A percentile compares a stretch with the other conserved stretches of the same genome.
phyloP scores from a whole-genome alignment of 2,797 vertebrate genomes.

The Peromyscus melanophrys region DNA sequence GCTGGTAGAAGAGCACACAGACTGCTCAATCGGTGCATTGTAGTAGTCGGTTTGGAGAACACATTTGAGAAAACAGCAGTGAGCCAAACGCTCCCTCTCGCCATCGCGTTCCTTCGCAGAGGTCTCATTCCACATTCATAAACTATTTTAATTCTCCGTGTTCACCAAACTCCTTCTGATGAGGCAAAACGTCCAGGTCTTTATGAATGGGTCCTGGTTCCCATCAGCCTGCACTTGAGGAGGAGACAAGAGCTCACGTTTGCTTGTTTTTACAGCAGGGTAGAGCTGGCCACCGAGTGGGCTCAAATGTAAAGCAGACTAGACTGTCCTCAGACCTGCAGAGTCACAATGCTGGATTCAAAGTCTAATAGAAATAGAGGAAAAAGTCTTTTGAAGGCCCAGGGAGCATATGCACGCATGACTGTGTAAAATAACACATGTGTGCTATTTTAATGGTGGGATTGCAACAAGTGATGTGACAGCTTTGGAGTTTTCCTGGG shows the following conservation, averaged over 20 bases:
- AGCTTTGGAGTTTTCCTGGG: not conserved
- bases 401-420: not conserved
- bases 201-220: slow-evolving; percentile 8
- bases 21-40: not conserved
- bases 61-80: not conserved
- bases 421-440: no score
- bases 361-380: slow-evolving; percentile 22
- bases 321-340: not conserved
- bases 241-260: not conserved
- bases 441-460: not conserved
- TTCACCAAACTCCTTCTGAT: slow-evolving; percentile 24
- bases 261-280: slow-evolving; percentile 28
- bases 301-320: not conserved
- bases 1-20: not conserved
- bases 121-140: not conserved
- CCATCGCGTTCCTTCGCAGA: not conserved
- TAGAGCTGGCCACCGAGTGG: not conserved
- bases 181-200: slow-evolving; percentile 3
- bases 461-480: not conserved
- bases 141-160: slow-evolving; percentile 1
- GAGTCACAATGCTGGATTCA: not conserved
- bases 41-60: slow-evolving; percentile 54
- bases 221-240: not conserved
- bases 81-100: not conserved
- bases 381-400: not conserved